Conservation (phyloP, 2,797 vertebrate species). For the Loris lydekkerianus region DNA sequence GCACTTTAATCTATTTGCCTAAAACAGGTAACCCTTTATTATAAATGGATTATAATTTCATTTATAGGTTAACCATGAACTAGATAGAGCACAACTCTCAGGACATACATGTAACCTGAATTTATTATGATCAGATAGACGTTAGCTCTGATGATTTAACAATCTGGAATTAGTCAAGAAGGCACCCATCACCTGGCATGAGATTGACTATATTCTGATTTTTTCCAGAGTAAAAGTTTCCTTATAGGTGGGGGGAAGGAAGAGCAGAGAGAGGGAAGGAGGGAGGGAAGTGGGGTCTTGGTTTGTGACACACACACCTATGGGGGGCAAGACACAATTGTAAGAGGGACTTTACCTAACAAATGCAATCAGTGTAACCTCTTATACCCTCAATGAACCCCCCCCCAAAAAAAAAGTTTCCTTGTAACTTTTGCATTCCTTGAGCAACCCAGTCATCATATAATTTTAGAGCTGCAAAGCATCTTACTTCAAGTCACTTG, state of each 20-base stretch:
- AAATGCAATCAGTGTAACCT: no score
- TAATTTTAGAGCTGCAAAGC: not conserved
- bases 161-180: slow-evolving; percentile 11
- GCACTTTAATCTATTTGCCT: slow-evolving; percentile 32
- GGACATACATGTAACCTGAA: not conserved
- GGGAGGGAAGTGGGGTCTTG: no score
- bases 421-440: not conserved
- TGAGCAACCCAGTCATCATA: not conserved
- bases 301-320: no score
- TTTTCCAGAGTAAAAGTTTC: not conserved
- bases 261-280: no score
- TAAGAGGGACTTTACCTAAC: no score
- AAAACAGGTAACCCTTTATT: not conserved
- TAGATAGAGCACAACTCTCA: not conserved
- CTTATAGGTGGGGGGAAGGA: not conserved
- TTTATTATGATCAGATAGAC: not conserved
- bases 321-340: no score
- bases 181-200: not conserved
- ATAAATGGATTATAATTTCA: slow-evolving; percentile 9
- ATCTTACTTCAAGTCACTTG: not conserved
- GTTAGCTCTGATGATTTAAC: not conserved
- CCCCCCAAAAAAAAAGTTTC: not conserved
- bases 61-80: not conserved
- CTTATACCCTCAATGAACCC: no score
- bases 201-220: not conserved